Percentiles rank a stretch among this genome's conserved stretches.
These are phyloP conservation scores for Eurytoma californica DNA, from an alignment of 2,888 invertebrate genomes.

Conservation along the genomic window DNA sequence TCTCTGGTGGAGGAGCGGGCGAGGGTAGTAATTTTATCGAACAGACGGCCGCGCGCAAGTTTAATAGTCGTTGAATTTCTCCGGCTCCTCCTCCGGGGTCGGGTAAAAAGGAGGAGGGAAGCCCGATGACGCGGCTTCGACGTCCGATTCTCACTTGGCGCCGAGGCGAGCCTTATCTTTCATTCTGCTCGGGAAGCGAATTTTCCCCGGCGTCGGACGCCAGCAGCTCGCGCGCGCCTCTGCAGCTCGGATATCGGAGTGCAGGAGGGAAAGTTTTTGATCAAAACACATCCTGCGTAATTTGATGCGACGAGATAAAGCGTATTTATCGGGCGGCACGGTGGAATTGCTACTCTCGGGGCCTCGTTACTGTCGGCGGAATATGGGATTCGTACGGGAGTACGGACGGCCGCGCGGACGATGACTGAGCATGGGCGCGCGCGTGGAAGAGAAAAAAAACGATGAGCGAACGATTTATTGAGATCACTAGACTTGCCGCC, in stretches of 20 bases:
- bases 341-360: neutral
- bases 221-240: neutral
- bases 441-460: too few relatives aligned
- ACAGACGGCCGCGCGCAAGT: conserved; percentile 34
- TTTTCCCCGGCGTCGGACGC: conserved; percentile 8
- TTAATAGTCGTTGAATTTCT: conserved; percentile 47
- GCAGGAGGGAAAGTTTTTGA: conserved; percentile 25
- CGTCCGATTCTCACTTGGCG: conserved; percentile 34
- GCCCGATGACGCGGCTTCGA: conserved; percentile 44
- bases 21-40: conserved; percentile 34
- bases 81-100: neutral
- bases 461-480: too few relatives aligned
- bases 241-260: conserved; percentile 23
- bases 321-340: conserved; percentile 8
- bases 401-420: too few relatives aligned
- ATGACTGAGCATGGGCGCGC: too few relatives aligned
- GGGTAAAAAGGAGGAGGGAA: conserved; percentile 17
- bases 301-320: conserved; percentile 32
- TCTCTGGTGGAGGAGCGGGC: too few relatives aligned
- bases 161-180: conserved; percentile 28
- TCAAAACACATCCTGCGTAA: conserved; percentile 30
- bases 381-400: too few relatives aligned
- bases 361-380: neutral
- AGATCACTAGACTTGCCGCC: too few relatives aligned
- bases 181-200: conserved; percentile 33